Evolutionary conservation across 2,113 vertebrate genomes (phyloP).

Genomic region (Scartelaos histophorus): DNA sequence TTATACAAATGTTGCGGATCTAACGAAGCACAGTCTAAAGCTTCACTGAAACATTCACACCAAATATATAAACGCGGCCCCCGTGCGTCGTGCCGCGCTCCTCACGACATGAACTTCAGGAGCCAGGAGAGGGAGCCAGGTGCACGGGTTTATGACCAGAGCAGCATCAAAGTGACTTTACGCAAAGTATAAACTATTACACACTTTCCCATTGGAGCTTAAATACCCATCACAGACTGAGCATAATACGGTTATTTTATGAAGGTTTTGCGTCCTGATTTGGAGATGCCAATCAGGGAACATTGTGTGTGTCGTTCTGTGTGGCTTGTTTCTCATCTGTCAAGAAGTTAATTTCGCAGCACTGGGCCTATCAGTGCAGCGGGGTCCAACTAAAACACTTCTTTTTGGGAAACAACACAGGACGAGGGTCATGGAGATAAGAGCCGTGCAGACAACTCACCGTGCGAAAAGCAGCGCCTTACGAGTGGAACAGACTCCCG

Average conservation of each 20-base stretch:
- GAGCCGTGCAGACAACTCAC: constrained; percentile 59
- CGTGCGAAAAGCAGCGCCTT: constrained; percentile 35
- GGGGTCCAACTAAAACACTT: constrained; percentile 18
- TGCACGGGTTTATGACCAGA: constrained; percentile 50
- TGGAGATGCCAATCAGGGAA: background rate
- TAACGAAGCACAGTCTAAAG: background rate
- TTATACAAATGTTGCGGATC: background rate
- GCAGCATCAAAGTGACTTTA: constrained; percentile 21
- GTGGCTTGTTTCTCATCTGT: constrained; percentile 50
- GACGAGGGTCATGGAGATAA: background rate
- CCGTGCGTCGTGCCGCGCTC: background rate
- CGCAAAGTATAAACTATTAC: background rate
- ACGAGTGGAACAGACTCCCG: constrained; percentile 69
- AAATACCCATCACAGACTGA: background rate
- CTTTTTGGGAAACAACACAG: background rate
- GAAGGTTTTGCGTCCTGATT: background rate
- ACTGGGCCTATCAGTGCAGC: constrained; percentile 6
- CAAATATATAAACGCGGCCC: background rate
- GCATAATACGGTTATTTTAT: background rate
- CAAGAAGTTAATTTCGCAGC: constrained; percentile 34
- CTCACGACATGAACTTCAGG: constrained; percentile 26
- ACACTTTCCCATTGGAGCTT: background rate
- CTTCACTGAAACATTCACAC: background rate
- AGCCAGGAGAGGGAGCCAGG: constrained; percentile 78
- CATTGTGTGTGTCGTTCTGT: too few species aligned